Conservation (phyloP, 1,140 invertebrate genomes). For the Drosophila ohnishii region DNA sequence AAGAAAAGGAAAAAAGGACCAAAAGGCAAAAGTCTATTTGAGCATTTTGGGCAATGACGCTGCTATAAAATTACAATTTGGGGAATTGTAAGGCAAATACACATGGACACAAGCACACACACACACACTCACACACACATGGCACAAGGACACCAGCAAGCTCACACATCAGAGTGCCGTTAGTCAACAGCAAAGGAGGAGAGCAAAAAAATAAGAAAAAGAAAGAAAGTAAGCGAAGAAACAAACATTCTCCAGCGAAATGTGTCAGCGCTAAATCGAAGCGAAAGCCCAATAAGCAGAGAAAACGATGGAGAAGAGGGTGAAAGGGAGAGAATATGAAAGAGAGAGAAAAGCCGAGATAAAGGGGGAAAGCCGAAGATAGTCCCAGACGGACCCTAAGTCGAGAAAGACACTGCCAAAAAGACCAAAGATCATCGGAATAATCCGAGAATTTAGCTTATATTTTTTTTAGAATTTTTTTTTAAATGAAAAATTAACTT, state of each 20-base stretch:
- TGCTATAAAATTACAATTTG: constrained; percentile 81
- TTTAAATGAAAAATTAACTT: not conserved
- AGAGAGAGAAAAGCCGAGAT: not conserved
- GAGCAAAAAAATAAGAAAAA: constrained; percentile 3
- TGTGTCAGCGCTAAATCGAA: constrained; percentile 76
- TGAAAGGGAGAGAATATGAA: not conserved
- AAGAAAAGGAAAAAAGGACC: constrained; percentile 16
- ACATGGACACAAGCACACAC: constrained; percentile 20
- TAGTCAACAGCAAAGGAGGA: constrained; percentile 53
- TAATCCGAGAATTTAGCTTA: not conserved
- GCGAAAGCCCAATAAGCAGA: constrained; percentile 63
- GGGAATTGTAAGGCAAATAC: constrained; percentile 75
- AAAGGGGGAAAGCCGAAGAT: not conserved
- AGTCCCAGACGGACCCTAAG: constrained; percentile 15
- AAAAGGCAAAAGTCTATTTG: constrained; percentile 70
- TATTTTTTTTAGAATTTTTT: not conserved
- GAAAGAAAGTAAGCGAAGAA: constrained; percentile 14
- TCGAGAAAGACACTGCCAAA: not conserved
- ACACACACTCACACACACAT: constrained; percentile 27
- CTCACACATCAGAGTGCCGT: constrained; percentile 54
- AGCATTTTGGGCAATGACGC: constrained; percentile 77
- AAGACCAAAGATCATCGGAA: not conserved
- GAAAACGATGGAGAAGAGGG: not conserved
- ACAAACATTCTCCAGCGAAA: constrained; percentile 59
- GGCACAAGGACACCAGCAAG: constrained; percentile 31